Conservation (phyloP, 2,113 vertebrate species). For the Microtus ochrogaster region DNA sequence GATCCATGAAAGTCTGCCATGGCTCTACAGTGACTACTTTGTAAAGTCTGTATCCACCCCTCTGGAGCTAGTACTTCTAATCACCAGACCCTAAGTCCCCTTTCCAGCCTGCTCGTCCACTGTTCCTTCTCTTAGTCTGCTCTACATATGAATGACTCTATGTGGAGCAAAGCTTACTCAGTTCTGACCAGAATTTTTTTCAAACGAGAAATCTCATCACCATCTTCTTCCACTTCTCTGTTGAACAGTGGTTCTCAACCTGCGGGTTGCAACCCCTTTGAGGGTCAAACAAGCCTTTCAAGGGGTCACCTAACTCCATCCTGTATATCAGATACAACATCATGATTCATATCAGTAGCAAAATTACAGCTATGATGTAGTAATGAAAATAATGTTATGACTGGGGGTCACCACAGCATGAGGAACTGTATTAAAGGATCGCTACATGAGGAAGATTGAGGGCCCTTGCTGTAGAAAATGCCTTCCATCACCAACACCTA, state of each 20-base stretch:
- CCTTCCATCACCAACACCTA: too few relatives aligned
- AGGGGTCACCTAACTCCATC: not conserved
- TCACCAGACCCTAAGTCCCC: not conserved
- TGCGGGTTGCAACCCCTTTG: not conserved
- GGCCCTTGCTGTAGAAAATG: not conserved
- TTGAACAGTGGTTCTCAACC: not conserved
- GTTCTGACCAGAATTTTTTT: not conserved
- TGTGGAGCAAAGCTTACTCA: not conserved
- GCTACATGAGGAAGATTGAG: not conserved
- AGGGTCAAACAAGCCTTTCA: not conserved
- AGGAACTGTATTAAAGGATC: not conserved
- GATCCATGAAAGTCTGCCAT: not conserved
- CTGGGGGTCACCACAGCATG: not conserved
- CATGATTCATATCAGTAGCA: not conserved
- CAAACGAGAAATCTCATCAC: not conserved
- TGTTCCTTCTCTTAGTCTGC: accelerated
- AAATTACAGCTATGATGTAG: not conserved
- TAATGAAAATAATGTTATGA: not conserved
- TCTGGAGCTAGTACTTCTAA: too few relatives aligned
- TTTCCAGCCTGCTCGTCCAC: not conserved
- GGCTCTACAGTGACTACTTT: not conserved
- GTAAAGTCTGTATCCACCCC: not conserved
- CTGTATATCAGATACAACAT: not conserved
- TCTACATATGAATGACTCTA: not conserved
- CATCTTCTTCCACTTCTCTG: not conserved